Percentiles rank a stretch among this genome's conserved stretches.
Evolutionary conservation across 2,797 vertebrate species (phyloP).

Genomic region (Leucoraja ocellata): DNA sequence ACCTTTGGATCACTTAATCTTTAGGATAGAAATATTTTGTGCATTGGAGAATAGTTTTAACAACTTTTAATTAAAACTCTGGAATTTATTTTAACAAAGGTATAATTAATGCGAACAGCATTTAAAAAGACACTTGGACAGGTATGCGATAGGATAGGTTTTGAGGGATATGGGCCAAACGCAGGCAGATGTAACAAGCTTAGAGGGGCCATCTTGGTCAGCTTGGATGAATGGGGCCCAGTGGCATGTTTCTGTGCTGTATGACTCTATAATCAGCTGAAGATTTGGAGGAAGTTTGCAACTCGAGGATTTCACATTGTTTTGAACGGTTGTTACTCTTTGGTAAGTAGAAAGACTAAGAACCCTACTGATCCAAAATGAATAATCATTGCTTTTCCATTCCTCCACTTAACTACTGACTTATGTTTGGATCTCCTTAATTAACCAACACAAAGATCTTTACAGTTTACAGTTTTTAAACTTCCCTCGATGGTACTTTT

Average conservation of each 20-base stretch:
- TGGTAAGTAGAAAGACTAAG: background rate
- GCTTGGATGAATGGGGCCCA: too few species aligned
- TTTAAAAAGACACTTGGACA: too few species aligned
- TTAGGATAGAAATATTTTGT: background rate
- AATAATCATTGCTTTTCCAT: background rate
- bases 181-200: too few species aligned
- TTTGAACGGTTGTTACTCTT: background rate
- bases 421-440: background rate
- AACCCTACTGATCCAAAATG: background rate
- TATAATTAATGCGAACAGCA: too few species aligned
- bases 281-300: background rate
- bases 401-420: background rate
- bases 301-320: background rate
- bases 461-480: background rate
- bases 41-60: background rate
- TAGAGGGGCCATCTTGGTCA: too few species aligned
- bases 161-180: too few species aligned
- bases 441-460: background rate
- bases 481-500: background rate
- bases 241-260: too few species aligned
- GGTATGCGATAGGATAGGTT: too few species aligned
- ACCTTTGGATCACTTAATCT: background rate
- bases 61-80: background rate
- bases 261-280: background rate
- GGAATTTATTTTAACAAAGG: background rate